Percentiles rank a stretch among this genome's conserved stretches.
These are phyloP conservation scores for Drosophila ananassae DNA, from an alignment of 1,140 invertebrate genomes.

Conservation along the genomic window DNA sequence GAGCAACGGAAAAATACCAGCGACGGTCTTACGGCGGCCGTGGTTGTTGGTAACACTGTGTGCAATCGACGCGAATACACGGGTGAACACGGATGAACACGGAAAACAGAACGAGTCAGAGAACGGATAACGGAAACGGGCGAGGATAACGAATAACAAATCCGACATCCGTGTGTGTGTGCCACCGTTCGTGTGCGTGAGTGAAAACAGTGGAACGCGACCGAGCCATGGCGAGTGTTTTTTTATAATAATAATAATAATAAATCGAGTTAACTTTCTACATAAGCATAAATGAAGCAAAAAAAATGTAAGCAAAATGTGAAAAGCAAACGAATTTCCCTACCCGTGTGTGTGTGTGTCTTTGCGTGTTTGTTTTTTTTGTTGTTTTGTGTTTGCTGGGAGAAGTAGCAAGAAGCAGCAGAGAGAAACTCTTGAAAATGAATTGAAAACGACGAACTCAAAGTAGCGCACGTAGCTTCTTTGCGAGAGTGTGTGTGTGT, in stretches of 20 bases:
- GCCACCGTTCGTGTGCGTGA: constrained; percentile 27
- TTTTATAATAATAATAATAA: constrained; percentile 36
- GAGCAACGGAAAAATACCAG: background rate
- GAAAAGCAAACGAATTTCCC: constrained; percentile 9
- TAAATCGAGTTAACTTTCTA: constrained; percentile 10
- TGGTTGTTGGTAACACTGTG: no score
- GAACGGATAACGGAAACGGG: background rate
- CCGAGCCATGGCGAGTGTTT: constrained; percentile 64
- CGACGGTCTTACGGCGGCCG: no score
- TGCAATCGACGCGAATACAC: background rate
- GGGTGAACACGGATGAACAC: background rate
- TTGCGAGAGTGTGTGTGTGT: constrained; percentile 4
- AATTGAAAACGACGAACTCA: constrained; percentile 81
- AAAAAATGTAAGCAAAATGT: constrained; percentile 49
- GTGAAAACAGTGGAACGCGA: constrained; percentile 33
- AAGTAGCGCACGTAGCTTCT: constrained; percentile 69
- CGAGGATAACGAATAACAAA: constrained; percentile 4
- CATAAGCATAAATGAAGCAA: constrained; percentile 30
- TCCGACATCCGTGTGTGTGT: background rate
- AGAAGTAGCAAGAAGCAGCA: constrained; percentile 31
- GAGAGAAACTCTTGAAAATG: constrained; percentile 74
- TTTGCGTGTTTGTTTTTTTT: constrained; percentile 49
- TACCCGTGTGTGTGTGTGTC: constrained; percentile 14
- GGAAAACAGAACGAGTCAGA: background rate
- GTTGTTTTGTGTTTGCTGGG: constrained; percentile 41